Base-by-base conservation (phyloP, 2,797 vertebrate species). In the Pseudochaenichthys georgianus region DNA sequence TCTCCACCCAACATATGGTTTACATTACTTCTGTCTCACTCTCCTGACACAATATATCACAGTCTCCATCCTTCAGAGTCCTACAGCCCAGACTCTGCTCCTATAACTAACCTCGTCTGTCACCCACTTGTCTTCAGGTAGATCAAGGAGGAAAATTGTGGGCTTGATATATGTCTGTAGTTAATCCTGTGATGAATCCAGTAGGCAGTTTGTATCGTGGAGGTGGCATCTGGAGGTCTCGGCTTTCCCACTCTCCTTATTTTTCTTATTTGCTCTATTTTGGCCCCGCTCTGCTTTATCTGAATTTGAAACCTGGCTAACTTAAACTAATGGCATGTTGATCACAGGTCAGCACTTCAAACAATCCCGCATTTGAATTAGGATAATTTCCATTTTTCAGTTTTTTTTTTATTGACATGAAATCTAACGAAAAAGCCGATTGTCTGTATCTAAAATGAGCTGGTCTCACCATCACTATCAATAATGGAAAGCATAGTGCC, bases 1-100 rank as follows among this genome's bases (percentile, higher is more conserved):
- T 86, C 80, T 86, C 88, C 61, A 62, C 61, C 55, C 73, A 71
- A 65, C 92, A 92, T 88, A 80, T 95, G 93, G 90, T 92, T 93
- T 86, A 64, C 67, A 88, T 93, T 87, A 80, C 61, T 75, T 61
- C 80, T 78, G 63, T 84, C 81, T 88, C 70, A 73, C 52, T 80
- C 61, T 77, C 55, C 79, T 82, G 75, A 84, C 66, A 75, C 54
- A 55, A 41, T 87, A 89, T 84, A 86, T 89, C 82, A 88, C 76
- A 85, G 80, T 80, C 78, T 83, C 77, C 72, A 83, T 90, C 86
- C 75, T 73, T 88, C 81, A 80, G 64, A 62, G 75, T 81, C 64
- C 60, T 75, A 34, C 68, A 72, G 76, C 71, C 74, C 75, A 46
- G 63, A 63, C 73, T 69, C 54, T 84, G 81, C 66, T 78, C 84